Base-by-base conservation (phyloP, 2,113 vertebrate genomes). In the Forbesichthys papilliferus region DNA sequence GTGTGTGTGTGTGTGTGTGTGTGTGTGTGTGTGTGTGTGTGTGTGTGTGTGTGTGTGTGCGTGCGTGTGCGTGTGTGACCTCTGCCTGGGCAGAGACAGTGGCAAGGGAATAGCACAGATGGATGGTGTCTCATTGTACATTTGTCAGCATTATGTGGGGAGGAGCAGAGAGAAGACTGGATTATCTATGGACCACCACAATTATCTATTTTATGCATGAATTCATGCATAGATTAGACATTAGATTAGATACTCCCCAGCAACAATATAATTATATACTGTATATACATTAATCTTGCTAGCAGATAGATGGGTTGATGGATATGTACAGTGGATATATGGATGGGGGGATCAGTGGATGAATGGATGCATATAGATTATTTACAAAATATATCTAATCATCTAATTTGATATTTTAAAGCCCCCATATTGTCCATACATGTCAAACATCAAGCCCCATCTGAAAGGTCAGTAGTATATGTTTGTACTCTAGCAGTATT, bases 71-170 rank as follows among this genome's bases (percentile, higher is more conserved):
- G 59, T 73, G 1, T 73, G 71, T 85, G 79, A 81, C 87, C 84
- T 84, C 73, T 82, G 80, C 79, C 72, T 71, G 13, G 8, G 58
- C 36, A 56, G 69, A 65, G 73, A 57, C 60, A 14, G 61, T 1
- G 9, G 62, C 72, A 0, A 51, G 83, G 86, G 79, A 87, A 74
- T 68, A 27, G 52, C 81, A 78, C 84, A 88, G 84, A 86, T 87
- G 81, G 79, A 85, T 77, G 76, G 68, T 73, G 74, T 71, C 79
- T 14, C 60, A 57, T 49, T 59, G 18, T 71, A 59, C 68, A 71
- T 87, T 79, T 86, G 81, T 86, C 87, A 84, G 81, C 69, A 74
- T 78, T 80, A 76, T 46, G 59, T 64, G 14, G 7, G 47, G 34
- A 51, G 36, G 27, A 14, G 72, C 62, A 66, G 63, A 84, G 70